Evolutionary conservation across 2,888 invertebrate species (phyloP).

Genomic region (Coleophora deauratella): DNA sequence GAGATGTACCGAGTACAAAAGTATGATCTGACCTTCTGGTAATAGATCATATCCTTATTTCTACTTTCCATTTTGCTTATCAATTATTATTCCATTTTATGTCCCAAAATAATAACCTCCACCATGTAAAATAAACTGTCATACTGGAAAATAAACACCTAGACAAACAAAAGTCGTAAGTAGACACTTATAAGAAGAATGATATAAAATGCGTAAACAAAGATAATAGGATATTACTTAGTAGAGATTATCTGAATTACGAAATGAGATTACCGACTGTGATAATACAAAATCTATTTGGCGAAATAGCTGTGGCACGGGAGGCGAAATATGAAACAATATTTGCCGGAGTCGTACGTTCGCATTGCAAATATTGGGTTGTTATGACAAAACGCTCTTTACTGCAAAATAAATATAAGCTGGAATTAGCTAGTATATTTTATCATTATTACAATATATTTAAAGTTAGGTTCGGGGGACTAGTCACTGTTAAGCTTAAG

Average conservation of each 20-base stretch:
- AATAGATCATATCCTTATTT: no score
- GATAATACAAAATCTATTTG: slow-evolving; percentile 59
- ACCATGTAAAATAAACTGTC: no score
- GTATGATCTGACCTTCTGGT: no score
- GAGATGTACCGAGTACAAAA: no score
- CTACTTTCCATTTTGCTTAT: no score
- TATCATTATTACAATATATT: slow-evolving; percentile 72
- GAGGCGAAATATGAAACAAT: slow-evolving; percentile 61
- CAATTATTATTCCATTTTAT: no score
- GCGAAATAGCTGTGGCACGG: slow-evolving; percentile 37
- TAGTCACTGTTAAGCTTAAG: slow-evolving; percentile 73
- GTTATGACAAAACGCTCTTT: slow-evolving; percentile 57
- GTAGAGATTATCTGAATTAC: slow-evolving; percentile 40
- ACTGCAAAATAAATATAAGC: slow-evolving; percentile 56
- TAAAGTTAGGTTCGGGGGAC: slow-evolving; percentile 63
- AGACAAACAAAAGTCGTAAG: no score
- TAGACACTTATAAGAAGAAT: no score
- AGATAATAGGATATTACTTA: slow-evolving; percentile 13
- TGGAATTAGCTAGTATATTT: slow-evolving; percentile 66
- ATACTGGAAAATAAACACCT: no score
- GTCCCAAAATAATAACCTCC: no score
- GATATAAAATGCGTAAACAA: not conserved
- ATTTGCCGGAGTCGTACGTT: slow-evolving; percentile 45
- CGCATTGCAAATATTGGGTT: slow-evolving; percentile 36
- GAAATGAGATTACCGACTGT: slow-evolving; percentile 49